Evolutionary conservation across 2,797 vertebrate genomes (phyloP).

Genomic region (Oreochromis grahami): DNA sequence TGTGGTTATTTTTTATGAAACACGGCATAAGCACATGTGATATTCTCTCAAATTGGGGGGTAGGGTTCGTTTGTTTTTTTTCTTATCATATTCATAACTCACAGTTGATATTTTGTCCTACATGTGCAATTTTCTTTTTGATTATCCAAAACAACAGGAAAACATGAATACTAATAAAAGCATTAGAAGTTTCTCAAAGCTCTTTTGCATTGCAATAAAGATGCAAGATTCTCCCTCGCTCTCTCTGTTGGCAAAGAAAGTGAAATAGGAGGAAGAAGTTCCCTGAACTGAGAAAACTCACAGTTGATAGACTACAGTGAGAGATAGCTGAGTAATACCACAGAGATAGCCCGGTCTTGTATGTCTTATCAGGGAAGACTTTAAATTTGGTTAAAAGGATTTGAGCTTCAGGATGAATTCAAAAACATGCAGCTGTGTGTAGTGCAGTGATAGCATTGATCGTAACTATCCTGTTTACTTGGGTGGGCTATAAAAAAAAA

Average conservation of each 20-base stretch:
- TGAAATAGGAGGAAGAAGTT: background rate
- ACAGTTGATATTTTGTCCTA: background rate
- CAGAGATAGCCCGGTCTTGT: background rate
- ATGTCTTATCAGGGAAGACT: conserved; percentile 9
- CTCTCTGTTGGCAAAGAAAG: background rate
- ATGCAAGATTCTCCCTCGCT: background rate
- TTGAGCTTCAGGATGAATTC: conserved; percentile 1
- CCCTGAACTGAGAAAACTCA: conserved; percentile 14
- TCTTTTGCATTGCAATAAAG: background rate
- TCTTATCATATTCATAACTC: background rate
- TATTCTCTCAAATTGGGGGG: background rate
- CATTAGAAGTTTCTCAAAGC: background rate
- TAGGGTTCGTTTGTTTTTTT: background rate
- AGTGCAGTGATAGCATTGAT: background rate
- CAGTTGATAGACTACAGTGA: conserved; percentile 10
- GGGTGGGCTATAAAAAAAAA: background rate
- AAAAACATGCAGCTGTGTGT: background rate
- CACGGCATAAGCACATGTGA: background rate
- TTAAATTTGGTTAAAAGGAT: conserved; percentile 16
- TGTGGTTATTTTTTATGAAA: background rate
- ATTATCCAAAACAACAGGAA: background rate
- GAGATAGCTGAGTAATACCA: conserved; percentile 18
- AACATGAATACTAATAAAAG: background rate
- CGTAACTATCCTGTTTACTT: background rate
- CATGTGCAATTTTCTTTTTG: background rate